Evolutionary conservation across 2,797 vertebrate genomes (phyloP).

Genomic region (Parambassis ranga): DNA sequence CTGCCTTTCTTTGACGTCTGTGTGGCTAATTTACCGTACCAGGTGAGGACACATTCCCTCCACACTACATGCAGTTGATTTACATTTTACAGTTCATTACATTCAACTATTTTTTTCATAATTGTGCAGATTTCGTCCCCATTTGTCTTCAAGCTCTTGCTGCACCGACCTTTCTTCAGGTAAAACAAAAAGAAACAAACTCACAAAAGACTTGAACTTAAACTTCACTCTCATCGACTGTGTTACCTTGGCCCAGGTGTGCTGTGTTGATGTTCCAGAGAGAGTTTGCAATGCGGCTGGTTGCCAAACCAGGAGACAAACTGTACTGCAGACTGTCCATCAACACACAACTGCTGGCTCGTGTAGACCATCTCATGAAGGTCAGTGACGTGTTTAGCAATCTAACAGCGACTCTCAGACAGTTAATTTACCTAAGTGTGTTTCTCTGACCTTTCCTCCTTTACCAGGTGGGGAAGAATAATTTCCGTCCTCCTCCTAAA

Average conservation of each 20-base stretch:
- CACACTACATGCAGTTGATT: background rate
- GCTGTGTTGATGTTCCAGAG: conserved; percentile 99
- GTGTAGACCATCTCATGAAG: conserved; percentile 98
- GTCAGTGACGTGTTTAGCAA: conserved; percentile 59
- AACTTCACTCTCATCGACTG: too few species aligned
- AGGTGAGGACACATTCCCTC: conserved; percentile 76
- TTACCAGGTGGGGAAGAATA: conserved; percentile 94
- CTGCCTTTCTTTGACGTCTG: conserved; percentile 96
- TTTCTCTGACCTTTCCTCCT: conserved; percentile 30
- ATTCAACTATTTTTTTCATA: background rate
- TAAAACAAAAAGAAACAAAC: too few species aligned
- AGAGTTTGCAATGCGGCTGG: conserved; percentile 96
- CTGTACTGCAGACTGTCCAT: conserved; percentile 96
- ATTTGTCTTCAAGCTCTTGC: conserved; percentile 96
- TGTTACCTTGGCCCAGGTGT: conserved; percentile 80
- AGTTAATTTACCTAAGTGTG: background rate
- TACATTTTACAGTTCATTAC: background rate
- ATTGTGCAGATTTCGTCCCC: conserved; percentile 94
- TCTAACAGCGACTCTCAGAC: background rate
- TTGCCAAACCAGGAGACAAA: conserved; percentile 93
- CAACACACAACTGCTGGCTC: conserved; percentile 94
- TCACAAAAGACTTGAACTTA: too few species aligned
- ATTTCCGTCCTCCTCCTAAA: conserved; percentile 97
- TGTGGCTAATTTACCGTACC: conserved; percentile 97
- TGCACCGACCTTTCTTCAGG: conserved; percentile 98